A percentile compares a stretch with the other conserved stretches of the same genome.
Conservation (phyloP, 2,113 vertebrate species). For the Monopterus albus region DNA sequence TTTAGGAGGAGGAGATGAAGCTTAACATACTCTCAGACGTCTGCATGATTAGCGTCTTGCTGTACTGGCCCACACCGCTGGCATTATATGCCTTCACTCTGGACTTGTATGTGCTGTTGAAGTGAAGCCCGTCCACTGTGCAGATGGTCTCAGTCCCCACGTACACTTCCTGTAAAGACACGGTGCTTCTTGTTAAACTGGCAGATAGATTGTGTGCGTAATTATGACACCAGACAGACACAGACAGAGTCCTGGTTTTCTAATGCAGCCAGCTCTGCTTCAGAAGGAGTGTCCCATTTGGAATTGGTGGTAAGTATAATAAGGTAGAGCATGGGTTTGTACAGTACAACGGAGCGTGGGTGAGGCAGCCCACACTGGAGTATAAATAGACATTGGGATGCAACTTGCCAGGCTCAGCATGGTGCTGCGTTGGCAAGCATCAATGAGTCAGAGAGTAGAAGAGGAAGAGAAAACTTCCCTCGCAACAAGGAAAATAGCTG, state of each 20-base stretch:
- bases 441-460: conserved; percentile 53
- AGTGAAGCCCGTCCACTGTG: conserved; percentile 98
- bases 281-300: conserved; percentile 22
- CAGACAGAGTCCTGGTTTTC: not conserved
- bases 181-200: conserved; percentile 31
- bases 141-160: conserved; percentile 98
- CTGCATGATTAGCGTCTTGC: conserved; percentile 97
- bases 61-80: conserved; percentile 95
- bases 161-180: conserved; percentile 90
- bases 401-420: conserved; percentile 35
- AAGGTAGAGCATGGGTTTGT: conserved; percentile 44
- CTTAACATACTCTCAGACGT: conserved; percentile 93
- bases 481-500: not conserved
- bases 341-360: conserved; percentile 60
- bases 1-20: not conserved
- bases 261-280: not conserved
- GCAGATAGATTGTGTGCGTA: conserved; percentile 3
- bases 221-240: conserved; percentile 22
- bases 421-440: conserved; percentile 42
- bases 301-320: conserved; percentile 4
- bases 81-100: conserved; percentile 97
- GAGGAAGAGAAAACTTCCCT: conserved; percentile 41
- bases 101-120: conserved; percentile 96
- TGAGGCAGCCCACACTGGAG: conserved; percentile 46
- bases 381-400: conserved; percentile 72